These are phyloP conservation scores for Crambe crambe DNA, from an alignment of 37 sponge, comb jelly and placozoan species.

Conservation along the genomic window DNA sequence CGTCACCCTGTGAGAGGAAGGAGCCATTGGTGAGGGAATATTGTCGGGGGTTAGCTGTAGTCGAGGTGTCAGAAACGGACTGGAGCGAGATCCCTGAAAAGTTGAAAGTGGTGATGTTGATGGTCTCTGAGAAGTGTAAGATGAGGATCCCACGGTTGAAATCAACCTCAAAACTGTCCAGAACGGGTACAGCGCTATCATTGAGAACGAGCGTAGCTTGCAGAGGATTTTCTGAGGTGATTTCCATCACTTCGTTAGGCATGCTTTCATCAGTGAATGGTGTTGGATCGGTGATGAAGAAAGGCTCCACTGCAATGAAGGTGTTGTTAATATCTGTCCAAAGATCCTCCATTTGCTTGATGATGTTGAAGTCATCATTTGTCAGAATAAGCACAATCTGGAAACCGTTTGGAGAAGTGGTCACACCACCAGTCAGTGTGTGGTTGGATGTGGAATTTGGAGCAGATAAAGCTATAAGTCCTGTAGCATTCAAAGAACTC, in stretches of 20 bases:
- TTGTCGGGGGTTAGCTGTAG: constrained; percentile 21
- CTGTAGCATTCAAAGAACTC: constrained; percentile 61
- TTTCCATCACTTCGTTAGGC: constrained; percentile 50
- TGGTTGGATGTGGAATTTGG: constrained; percentile 58
- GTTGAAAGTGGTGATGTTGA: constrained; percentile 70
- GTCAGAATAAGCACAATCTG: constrained; percentile 40
- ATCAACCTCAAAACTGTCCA: constrained; percentile 76
- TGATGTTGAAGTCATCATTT: constrained; percentile 73
- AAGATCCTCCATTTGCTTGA: constrained; percentile 73
- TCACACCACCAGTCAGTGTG: constrained; percentile 73
- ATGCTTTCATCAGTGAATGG: constrained; percentile 3
- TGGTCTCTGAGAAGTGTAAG: constrained; percentile 85
- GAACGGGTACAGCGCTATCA: constrained; percentile 60
- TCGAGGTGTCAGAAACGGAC: constrained; percentile 54
- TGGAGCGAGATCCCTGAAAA: constrained; percentile 62
- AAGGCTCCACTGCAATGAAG: constrained; percentile 61
- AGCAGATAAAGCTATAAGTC: constrained; percentile 64
- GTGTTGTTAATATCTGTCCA: constrained; percentile 71
- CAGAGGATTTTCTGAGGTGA: constrained; percentile 38
- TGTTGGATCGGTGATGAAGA: constrained; percentile 75
- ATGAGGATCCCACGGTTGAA: constrained; percentile 73
- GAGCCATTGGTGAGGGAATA: constrained; percentile 67
- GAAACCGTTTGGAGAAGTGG: constrained; percentile 72
- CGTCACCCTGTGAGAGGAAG: constrained; percentile 52
- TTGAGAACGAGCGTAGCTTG: constrained; percentile 45